Evolutionary conservation across 2,888 invertebrate genomes (phyloP), one percentile per base, ranked within the genome.

Genomic region (Rhamphomyia laevipes): DNA sequence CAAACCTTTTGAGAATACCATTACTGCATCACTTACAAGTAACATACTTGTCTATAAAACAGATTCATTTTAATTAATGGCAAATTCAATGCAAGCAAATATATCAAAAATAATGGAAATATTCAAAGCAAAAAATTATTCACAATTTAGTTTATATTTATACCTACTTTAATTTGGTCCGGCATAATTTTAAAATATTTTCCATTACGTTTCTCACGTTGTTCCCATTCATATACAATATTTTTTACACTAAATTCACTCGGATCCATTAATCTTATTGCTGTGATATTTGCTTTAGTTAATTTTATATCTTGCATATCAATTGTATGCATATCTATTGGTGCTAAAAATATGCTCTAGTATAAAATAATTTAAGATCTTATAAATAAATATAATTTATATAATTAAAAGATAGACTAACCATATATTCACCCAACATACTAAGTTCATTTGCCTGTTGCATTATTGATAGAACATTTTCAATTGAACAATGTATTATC

Each of bases 381-480:
- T 27, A 27, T 27, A 4, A 27, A 27, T 7, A 27, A 4, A 4
- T 27, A 27, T 27, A 7, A 4, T 27, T 27, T 7, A 7, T 27
- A 27, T 6, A 7, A 21, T 4, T 27, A 9, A 27, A 21, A 21
- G 6, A 21, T 21, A 4, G n/a, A 27, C 23, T 7, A 9, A 78
- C 79, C 72, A 86, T 84, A 69, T 87, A 86, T 61, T 85, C 84
- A 10, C 84, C 85, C 57, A 90, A 74, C 70, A 93, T 80, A 57
- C 87, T 86, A 18, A 93, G 80, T 67, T 86, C 81, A 55, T 80
- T 76, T 1, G 92, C 89, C 70, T 92, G 85, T 33, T 75, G 72
- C 55, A 88, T 71, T 47, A 88, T 77, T 31, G 74, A 71, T 4
- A 77, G 59, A 23, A 88, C 74, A 59, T 79, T 79, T n/a, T 81